These are phyloP conservation scores for Polyergus mexicanus DNA, from an alignment of 1,140 invertebrate genomes.

Conservation along the genomic window DNA sequence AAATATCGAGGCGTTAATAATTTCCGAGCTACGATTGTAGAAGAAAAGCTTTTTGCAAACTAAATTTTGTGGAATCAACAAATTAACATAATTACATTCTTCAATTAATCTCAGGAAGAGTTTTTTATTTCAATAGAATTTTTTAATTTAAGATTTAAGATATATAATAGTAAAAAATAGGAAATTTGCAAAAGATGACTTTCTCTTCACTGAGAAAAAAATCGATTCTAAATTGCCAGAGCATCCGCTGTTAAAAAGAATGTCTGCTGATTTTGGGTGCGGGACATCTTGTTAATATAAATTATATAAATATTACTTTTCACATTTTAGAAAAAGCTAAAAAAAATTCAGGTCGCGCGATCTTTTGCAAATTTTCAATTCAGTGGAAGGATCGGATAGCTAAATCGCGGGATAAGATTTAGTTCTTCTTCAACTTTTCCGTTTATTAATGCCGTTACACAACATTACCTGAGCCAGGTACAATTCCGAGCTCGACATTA, in stretches of 20 bases:
- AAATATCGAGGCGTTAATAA: no score
- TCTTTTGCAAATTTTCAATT: slow-evolving; percentile 1
- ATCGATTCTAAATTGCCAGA: no score
- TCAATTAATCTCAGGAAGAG: no score
- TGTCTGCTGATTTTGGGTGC: not conserved
- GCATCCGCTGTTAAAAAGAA: no score
- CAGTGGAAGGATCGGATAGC: not conserved
- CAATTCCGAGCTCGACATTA: slow-evolving; percentile 81
- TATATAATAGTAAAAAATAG: no score
- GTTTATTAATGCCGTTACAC: slow-evolving; percentile 81
- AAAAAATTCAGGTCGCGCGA: not conserved
- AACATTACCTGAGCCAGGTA: slow-evolving; percentile 82
- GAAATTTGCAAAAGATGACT: no score
- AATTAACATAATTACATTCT: no score
- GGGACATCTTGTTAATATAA: no score
- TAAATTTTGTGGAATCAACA: no score
- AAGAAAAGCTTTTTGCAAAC: no score
- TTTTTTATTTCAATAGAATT: not conserved
- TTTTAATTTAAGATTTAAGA: not conserved
- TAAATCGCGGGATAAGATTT: not conserved
- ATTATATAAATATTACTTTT: not conserved
- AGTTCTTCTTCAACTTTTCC: slow-evolving; percentile 66
- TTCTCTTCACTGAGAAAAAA: no score
- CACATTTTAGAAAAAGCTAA: not conserved
- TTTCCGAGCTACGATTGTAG: no score